Evolutionary conservation across 2,113 vertebrate genomes (phyloP), one percentile per base, ranked within the genome.

Genomic region (Macquaria australasica): DNA sequence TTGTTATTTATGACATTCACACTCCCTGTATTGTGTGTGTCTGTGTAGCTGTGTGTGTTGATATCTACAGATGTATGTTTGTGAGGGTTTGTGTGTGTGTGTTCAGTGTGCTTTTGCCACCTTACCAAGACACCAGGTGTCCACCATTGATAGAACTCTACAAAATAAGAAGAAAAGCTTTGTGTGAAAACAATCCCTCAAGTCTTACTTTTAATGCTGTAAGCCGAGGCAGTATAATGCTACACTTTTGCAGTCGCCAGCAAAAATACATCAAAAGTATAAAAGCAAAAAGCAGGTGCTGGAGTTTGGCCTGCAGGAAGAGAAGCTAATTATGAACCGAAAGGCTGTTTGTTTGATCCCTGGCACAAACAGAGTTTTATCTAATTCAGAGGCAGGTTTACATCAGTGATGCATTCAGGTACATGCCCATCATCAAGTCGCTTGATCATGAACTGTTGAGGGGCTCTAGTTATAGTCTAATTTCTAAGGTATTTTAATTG

Each of bases 111-210:
- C 51, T 78, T n/a, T 8, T 34, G 67, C 8, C 2, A 11, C 87
- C 96, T 97, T 96, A 99, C 97, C 97, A 6, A 90, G 89, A 78
- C 86, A 93, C 95, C 95, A 96, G 68, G 94, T 93, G 88, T 96
- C 94, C 90, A 98, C 87, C 89, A 96, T 95, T 78, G 96, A 96
- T 92, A 98, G 95, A 84, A 98, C 97, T 95, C 97, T 99, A 77
- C 6, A 87, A 88, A 94, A 86, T 16, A 85, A 88, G 43, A 86
- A 45, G 55, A 73, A 70, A 89, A 81, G 50, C 55, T 82, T 82
- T 87, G 51, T 58, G 69, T 76, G 67, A 92, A 78, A 89, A 90
- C 81, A 77, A 84, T 85, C 77, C 79, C 77, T 92, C 48, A 18
- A 85, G 60, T 82, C 68, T 80, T 89, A 83, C 37, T 80, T 75